Evolutionary conservation across 2,113 vertebrate genomes (phyloP), one percentile per base, ranked within the genome.

Genomic region (Larimichthys crocea): DNA sequence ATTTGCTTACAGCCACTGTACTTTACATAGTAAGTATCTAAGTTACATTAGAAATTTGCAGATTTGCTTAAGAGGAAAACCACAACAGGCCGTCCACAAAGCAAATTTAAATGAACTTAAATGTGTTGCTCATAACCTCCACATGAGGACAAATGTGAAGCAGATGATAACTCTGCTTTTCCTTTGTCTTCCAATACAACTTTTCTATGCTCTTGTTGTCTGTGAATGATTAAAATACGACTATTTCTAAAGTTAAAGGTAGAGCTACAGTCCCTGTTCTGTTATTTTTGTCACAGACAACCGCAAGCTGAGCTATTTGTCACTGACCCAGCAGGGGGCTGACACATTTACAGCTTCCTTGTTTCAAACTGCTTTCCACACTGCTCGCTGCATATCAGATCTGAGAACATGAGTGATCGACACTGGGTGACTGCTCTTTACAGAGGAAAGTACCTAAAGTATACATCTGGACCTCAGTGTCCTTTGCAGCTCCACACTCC

Each of bases 401-500:
- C 0, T 57, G 74, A 73, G 22, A 80, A 44, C n/a, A 11, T 10
- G 66, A 76, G 57, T 65, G 80, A 57, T 84, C 76, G 77, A 65
- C 62, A 24, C 59, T 10, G 49, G 22, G 50, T 31, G 31, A 3
- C 63, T 66, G 74, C 70, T 74, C 79, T 79, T 84, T 66, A 61
- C 49, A 40, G 49, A 83, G 93, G 93, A 93, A 94, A 94, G 91
- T 93, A 93, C 92, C 91, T 75, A 89, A 91, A 88, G 75, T 68
- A 48, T 74, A 91, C 80, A 76, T 85, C 62, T 84, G 89, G 83
- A 84, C 83, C 64, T 77, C 57, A 64, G 17, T 74, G 89, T 77
- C 84, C 86, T 70, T 59, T 61, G 67, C 62, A 84, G 77, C 29
- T 9, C 20, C 62, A 57, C 74, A 24, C 82, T 85, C 85, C 86